Base-by-base conservation (phyloP, 2,888 invertebrate genomes). In the Microplitis manilae region DNA sequence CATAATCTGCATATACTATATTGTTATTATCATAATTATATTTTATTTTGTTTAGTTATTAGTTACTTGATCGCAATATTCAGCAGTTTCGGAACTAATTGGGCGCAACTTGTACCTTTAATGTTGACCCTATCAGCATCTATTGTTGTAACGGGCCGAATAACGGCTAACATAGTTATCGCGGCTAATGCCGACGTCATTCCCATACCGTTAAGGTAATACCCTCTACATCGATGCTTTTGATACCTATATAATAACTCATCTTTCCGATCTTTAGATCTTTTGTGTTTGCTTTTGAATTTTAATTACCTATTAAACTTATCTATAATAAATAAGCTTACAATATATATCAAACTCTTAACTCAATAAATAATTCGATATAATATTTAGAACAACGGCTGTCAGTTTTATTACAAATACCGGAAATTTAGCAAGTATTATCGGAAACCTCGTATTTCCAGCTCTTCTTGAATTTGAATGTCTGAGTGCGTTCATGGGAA, bases 361-460 rank as follows among this genome's bases (percentile, higher is more conserved):
- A 30, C 30, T 30, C 30, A 30, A 30, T 30, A 30, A 30, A 30
- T 30, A 30, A 30, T 30, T 30, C 30, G 30, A 30, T 30, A 30
- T 30, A 69, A 61, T 73, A 81, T 81, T 69, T 79, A 89, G 90
- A 75, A 76, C 84, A 9, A 87, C 87, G 15, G 84, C 88, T 7
- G 75, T 84, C 40, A 84, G 80, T 77, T 76, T 87, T 67, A 80
- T 87, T 50, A 83, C 85, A 75, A 81, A 84, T 75, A 81, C 86
- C 13, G 90, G 88, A n/a, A 88, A 88, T 81, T 73, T 88, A 20
- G 90, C 85, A 2, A 87, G 87, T 9, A 79, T 86, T 2, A 75
- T 86, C 15, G 90, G 90, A 38, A 90, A 89, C 81, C 72, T 90
- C 40, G 77, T 86, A 68, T 89, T 90, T 81, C 84, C 89, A 39